These are phyloP conservation scores for Fabriciana adippe DNA, from an alignment of 2,888 invertebrate genomes.

Conservation along the genomic window DNA sequence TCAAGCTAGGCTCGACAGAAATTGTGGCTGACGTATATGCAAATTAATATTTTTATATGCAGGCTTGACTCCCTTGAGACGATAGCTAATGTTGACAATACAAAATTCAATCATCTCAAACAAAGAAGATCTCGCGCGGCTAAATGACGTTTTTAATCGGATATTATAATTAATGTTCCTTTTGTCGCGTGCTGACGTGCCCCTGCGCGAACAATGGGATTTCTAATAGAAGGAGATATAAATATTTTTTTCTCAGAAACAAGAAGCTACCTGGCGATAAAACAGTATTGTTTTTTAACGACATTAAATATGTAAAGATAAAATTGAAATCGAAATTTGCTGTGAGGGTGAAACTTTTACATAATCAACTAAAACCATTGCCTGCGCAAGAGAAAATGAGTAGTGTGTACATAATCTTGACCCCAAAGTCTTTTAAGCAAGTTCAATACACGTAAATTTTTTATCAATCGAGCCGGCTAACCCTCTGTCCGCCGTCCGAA, in stretches of 20 bases:
- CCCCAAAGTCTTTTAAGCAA: conserved; percentile 48
- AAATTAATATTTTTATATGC: conserved; percentile 29
- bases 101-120: conserved; percentile 80
- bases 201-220: conserved; percentile 81
- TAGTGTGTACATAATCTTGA: conserved; percentile 16
- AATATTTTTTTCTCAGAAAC: conserved; percentile 76
- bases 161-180: conserved; percentile 84
- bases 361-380: background rate
- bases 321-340: conserved; percentile 30
- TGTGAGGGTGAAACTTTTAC: background rate
- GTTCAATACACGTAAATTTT: conserved; percentile 73
- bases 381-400: background rate
- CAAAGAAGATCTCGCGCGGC: conserved; percentile 76
- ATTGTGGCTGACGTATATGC: conserved; percentile 27
- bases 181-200: conserved; percentile 82
- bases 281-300: conserved; percentile 64
- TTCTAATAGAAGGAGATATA: conserved; percentile 81
- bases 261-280: conserved; percentile 79
- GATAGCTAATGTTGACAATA: conserved; percentile 75
- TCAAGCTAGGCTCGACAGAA: conserved; percentile 6
- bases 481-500: conserved; percentile 67
- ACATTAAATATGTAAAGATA: conserved; percentile 76
- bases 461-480: conserved; percentile 67
- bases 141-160: conserved; percentile 83
- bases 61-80: conserved; percentile 55